Evolutionary conservation across 2,888 invertebrate species (phyloP), one percentile per base, ranked within the genome.

Genomic region (Protonemura montana): DNA sequence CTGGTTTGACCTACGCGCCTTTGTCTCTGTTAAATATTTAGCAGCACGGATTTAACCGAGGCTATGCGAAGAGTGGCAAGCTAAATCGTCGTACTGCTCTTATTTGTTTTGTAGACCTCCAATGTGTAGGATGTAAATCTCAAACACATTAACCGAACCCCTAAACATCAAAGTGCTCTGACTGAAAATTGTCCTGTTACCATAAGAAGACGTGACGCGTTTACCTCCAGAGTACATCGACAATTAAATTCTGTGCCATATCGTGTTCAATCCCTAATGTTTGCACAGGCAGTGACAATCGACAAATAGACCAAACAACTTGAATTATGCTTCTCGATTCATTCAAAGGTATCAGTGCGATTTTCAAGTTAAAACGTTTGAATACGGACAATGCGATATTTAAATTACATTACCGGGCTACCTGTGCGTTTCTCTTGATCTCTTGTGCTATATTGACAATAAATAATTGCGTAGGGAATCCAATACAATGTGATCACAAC

Each of bases 401-500:
- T 92, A 94, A 96, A 89, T 94, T 97, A 90, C 96, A 97, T 92
- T 96, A 96, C 92, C 95, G 95, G 89, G 95, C 96, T 89, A 97
- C 97, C 87, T 96, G 96, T 88, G 95, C 96, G 89, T 94, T 97
- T 90, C 93, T 97, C 89, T 93, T 97, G 89, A 95, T 96, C 88
- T 97, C 97, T 91, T 96, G 96, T 90, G 95, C 97, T 89, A 96
- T 96, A 88, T 95, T 97, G 89, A 96, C 97, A 88, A 97, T 97
- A 89, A 94, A 97, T 92, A 97, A 97, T 92, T 96, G 96, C 91
- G 96, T 97, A 90, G 96, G 97, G 90, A 96, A 97, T 93, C 97
- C 97, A 88, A 97, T 97, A 91, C 96, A 97, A 93, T 97, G 97
- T 92, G 95, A 96, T 90, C 96, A 96, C 92, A 96, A 96, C 89